A percentile compares a stretch with the other conserved stretches of the same genome.
Evolutionary conservation across 2,888 invertebrate species (phyloP).

Genomic region (Perizoma flavofasciatum): DNA sequence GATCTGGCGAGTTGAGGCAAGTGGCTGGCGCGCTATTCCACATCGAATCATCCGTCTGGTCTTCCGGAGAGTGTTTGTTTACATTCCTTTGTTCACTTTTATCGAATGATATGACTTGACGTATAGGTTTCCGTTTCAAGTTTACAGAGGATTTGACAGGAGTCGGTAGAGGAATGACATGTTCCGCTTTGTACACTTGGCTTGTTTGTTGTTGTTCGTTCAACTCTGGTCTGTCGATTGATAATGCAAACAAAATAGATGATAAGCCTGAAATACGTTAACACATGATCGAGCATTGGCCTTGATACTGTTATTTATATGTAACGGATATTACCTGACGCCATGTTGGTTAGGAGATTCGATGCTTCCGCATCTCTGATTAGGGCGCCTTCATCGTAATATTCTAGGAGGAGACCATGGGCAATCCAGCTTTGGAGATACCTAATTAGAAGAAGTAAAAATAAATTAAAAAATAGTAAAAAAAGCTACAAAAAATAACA

Average conservation of each 20-base stretch:
- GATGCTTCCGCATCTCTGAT: conserved; percentile 91
- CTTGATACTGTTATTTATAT: conserved; percentile 25
- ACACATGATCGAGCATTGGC: conserved; percentile 30
- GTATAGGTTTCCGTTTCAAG: conserved; percentile 70
- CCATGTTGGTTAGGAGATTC: conserved; percentile 91
- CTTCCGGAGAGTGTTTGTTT: conserved; percentile 47
- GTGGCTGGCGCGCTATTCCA: conserved; percentile 86
- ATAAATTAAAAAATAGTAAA: not conserved
- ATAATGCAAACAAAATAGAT: conserved; percentile 95
- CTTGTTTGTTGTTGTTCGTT: conserved; percentile 84
- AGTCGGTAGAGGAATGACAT: conserved; percentile 87
- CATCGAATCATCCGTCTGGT: conserved; percentile 49
- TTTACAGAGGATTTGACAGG: conserved; percentile 80
- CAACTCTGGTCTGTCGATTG: conserved; percentile 93
- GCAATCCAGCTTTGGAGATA: conserved; percentile 90
- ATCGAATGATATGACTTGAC: conserved; percentile 81
- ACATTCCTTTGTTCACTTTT: conserved; percentile 62
- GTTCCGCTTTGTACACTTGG: conserved; percentile 83
- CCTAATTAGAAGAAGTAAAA: conserved; percentile 51
- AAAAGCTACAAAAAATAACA: too few species aligned
- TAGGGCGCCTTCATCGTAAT: conserved; percentile 95
- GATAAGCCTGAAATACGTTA: conserved; percentile 87
- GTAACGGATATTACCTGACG: conserved; percentile 86
- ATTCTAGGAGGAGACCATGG: conserved; percentile 86
- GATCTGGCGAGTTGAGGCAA: conserved; percentile 85